These are phyloP conservation scores for Microctenopoma steveboyesi DNA, from an alignment of 2,797 vertebrate genomes.

Conservation along the genomic window DNA sequence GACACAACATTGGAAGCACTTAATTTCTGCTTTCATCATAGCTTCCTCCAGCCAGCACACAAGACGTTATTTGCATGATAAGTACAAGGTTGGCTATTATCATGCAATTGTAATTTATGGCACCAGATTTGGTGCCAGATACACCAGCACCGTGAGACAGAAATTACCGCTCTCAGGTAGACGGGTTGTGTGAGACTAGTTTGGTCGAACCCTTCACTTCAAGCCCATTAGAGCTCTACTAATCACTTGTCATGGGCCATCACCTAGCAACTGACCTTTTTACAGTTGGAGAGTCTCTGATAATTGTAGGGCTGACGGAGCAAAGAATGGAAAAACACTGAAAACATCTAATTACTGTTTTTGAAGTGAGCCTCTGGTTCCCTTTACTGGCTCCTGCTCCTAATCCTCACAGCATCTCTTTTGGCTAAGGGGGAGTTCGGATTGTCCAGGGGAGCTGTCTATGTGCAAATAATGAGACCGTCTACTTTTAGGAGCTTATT, in stretches of 20 bases:
- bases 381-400: background rate
- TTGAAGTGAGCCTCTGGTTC: constrained; percentile 19
- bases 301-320: constrained; percentile 21
- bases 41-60: constrained; percentile 3
- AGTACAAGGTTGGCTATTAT: constrained; percentile 31
- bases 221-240: constrained; percentile 46
- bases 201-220: constrained; percentile 26
- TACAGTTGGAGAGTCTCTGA: constrained; percentile 21
- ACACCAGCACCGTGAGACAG: constrained; percentile 18
- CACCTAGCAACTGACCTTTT: constrained; percentile 74
- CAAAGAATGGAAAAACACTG: background rate
- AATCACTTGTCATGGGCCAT: constrained; percentile 58
- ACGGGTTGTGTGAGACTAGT: constrained; percentile 26
- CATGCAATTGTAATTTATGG: constrained; percentile 49
- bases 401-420: constrained; percentile 23
- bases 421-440: constrained; percentile 19
- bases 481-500: constrained; percentile 51
- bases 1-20: background rate
- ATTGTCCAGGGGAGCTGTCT: constrained; percentile 22
- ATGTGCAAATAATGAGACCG: constrained; percentile 49
- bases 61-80: constrained; percentile 43
- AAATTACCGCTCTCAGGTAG: constrained; percentile 35
- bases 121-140: background rate
- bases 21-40: constrained; percentile 3
- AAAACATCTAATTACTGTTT: constrained; percentile 34